Conservation (phyloP, 2,113 vertebrate genomes). For the Spilogale gracilis region DNA sequence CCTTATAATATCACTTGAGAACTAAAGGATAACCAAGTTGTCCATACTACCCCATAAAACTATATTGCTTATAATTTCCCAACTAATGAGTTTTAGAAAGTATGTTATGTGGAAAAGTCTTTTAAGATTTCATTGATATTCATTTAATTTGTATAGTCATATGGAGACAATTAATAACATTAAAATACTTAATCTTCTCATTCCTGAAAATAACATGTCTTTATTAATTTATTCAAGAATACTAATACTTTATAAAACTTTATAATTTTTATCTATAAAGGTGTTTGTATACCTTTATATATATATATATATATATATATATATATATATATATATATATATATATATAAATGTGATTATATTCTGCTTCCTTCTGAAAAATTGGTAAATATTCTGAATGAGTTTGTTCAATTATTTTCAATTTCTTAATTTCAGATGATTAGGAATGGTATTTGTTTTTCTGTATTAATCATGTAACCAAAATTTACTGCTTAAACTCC, state of each 20-base stretch:
- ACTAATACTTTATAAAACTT: not conserved
- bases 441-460: not conserved
- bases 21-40: not conserved
- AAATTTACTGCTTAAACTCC: not conserved
- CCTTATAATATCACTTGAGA: not conserved
- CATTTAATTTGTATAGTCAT: not conserved
- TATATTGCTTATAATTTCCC: not conserved
- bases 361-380: not conserved
- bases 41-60: not conserved
- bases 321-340: no score
- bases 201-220: not conserved
- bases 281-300: not conserved
- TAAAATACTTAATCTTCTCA: not conserved
- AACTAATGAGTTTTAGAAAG: not conserved
- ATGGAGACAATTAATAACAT: not conserved
- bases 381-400: not conserved
- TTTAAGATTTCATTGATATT: not conserved
- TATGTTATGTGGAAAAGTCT: not conserved
- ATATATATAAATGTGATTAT: not conserved
- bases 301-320: no score
- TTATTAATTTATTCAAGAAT: not conserved
- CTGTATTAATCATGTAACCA: not conserved
- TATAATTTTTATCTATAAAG: not conserved
- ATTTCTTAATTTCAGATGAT: not conserved
- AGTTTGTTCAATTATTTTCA: not conserved